Evolutionary conservation across 2,113 vertebrate genomes (phyloP).

Genomic region (Perognathus longimembris): DNA sequence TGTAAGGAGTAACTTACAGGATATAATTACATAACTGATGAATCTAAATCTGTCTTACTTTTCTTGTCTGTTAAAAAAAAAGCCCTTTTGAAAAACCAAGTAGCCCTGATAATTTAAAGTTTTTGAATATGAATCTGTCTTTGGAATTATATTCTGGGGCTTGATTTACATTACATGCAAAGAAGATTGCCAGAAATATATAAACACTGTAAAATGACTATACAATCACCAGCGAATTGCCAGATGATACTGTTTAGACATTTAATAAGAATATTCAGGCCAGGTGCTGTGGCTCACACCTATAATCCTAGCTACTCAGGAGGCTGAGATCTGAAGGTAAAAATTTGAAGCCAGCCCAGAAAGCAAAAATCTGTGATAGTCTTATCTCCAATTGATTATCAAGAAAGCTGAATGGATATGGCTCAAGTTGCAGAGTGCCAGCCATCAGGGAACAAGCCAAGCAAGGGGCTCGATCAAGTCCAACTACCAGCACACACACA

Average conservation of each 20-base stretch:
- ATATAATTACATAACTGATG: conserved; percentile 8
- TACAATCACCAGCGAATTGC: background rate
- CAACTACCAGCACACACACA: too few species aligned
- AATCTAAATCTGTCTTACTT: background rate
- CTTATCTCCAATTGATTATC: too few species aligned
- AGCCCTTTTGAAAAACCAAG: conserved; percentile 14
- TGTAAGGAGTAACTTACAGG: background rate
- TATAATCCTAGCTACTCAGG: too few species aligned
- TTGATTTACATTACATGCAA: conserved; percentile 45
- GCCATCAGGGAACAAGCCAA: too few species aligned
- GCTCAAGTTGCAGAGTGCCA: too few species aligned
- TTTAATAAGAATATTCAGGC: conserved; percentile 7
- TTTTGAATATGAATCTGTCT: conserved; percentile 28
- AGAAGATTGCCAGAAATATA: conserved; percentile 15
- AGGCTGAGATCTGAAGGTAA: too few species aligned
- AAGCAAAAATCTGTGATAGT: too few species aligned
- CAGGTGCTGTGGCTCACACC: too few species aligned
- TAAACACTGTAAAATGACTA: conserved; percentile 31
- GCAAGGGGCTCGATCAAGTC: too few species aligned
- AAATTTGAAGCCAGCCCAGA: too few species aligned
- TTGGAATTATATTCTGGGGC: conserved; percentile 31
- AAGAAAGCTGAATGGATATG: too few species aligned
- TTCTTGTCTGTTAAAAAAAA: background rate
- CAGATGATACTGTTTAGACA: conserved; percentile 12
- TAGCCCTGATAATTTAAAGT: background rate